Percentiles rank a stretch among this genome's conserved stretches.
Evolutionary conservation across 2,797 vertebrate genomes (phyloP).

Genomic region (Mico argentatus): DNA sequence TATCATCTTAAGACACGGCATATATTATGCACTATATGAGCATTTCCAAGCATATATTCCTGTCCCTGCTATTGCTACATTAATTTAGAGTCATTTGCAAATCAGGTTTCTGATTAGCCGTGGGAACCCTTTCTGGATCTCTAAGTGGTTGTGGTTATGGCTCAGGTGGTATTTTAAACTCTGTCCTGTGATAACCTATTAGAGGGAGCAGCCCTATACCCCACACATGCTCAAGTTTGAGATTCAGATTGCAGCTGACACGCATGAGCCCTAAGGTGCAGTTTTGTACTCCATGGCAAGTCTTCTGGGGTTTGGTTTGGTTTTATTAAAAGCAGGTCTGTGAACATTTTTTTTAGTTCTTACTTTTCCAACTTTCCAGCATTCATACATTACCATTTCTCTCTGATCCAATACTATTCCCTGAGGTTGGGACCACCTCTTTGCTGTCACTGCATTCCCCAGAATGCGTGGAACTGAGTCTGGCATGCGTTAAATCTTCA

Average conservation of each 20-base stretch:
- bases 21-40: conserved; percentile 63
- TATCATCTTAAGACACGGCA: conserved; percentile 77
- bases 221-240: not conserved
- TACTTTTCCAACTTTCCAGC: not conserved
- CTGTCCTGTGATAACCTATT: conserved; percentile 74
- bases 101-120: conserved; percentile 77
- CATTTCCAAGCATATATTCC: conserved; percentile 70
- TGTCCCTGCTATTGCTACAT: conserved; percentile 70
- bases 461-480: not conserved
- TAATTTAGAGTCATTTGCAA: conserved; percentile 82
- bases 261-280: not conserved
- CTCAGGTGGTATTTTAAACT: conserved; percentile 78
- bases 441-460: not conserved
- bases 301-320: conserved; percentile 30
- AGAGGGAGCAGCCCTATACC: conserved; percentile 39
- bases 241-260: conserved; percentile 59
- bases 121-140: conserved; percentile 77
- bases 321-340: conserved; percentile 55
- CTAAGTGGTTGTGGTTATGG: conserved; percentile 79
- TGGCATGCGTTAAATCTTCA: not conserved
- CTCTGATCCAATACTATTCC: not conserved
- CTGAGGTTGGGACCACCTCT: not conserved
- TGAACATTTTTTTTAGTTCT: not conserved
- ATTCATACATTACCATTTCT: not conserved
- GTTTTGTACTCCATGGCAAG: accelerated